Evolutionary conservation across 2,797 vertebrate genomes (phyloP), one percentile per base, ranked within the genome.

Genomic region (Rhinichthys osculus): DNA sequence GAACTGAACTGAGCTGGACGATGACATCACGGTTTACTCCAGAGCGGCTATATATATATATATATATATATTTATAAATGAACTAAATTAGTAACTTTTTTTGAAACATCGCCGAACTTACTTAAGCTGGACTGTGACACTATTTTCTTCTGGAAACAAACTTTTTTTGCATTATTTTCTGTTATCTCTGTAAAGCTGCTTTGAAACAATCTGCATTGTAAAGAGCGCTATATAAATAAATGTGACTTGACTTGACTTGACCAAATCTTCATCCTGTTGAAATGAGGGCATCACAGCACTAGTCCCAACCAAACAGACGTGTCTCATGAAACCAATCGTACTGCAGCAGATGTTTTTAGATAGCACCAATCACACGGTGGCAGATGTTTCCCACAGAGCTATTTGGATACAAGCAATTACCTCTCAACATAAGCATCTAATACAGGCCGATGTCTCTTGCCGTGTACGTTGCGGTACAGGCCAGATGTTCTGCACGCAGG

Each of bases 331-430:
- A 86, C 88, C 85, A 84, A 77, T 82, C 85, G 70, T 77, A 73
- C 47, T 59, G 81, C 33, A 76, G 86, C 90, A 89, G 90, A 89
- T 90, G 90, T 88, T 89, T 89, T 90, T 76, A 62, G 64, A 88
- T 78, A 85, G 84, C 82, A 78, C 64, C 88, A 88, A 86, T 88
- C 88, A 83, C 72, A 71, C 27, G 71, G 59, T 27, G 77, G 69
- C 69, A 89, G 76, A 71, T 78, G 85, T 87, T 89, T 89, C 85
- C 78, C 70, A 85, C 73, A 72, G 73, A 88, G 87, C 57, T 13
- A 74, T 79, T 87, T 70, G 67, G 81, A 84, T 88, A 70, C 76
- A 78, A 86, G 81, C 81, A 85, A 88, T 90, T 86, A 88, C 83
- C 67, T 78, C 82, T 79, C 87, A 84, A 85, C 81, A 82, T 77